These are phyloP conservation scores for Buathra laborator DNA, from an alignment of 2,888 invertebrate species.

Conservation along the genomic window DNA sequence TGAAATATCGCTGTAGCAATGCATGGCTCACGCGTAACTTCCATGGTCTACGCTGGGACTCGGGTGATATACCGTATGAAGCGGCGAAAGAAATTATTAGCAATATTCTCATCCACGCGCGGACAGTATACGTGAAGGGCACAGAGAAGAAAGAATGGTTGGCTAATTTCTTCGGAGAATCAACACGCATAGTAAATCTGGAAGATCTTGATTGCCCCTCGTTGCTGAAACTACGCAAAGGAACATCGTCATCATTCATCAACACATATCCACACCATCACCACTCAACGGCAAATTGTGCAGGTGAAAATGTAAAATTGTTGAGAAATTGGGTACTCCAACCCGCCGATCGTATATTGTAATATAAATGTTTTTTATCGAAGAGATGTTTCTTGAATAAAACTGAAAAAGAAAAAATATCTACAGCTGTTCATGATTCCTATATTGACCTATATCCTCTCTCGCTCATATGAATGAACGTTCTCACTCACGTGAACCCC, in stretches of 20 bases:
- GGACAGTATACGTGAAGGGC: constrained; percentile 9
- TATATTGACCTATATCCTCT: too few relatives aligned
- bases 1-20: constrained; percentile 10
- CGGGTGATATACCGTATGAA: constrained; percentile 25
- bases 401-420: not conserved
- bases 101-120: not conserved
- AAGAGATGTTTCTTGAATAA: not conserved
- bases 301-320: not conserved
- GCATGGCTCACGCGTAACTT: constrained; percentile 20
- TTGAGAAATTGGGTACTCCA: constrained; percentile 7
- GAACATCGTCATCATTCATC: not conserved
- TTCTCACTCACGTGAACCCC: too few relatives aligned
- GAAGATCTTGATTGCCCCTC: constrained; percentile 5
- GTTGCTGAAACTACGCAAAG: not conserved
- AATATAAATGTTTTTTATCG: not conserved
- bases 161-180: not conserved
- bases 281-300: not conserved
- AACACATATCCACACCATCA: not conserved
- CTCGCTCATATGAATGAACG: too few relatives aligned
- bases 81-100: not conserved
- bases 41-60: constrained; percentile 15
- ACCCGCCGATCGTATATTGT: not conserved
- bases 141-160: constrained; percentile 24
- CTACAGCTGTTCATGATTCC: too few relatives aligned
- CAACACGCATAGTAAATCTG: not conserved